A percentile compares a stretch with the other conserved stretches of the same genome.
phyloP scores from a whole-genome alignment of 2,797 vertebrate genomes.

The Muscicapa striata region DNA sequence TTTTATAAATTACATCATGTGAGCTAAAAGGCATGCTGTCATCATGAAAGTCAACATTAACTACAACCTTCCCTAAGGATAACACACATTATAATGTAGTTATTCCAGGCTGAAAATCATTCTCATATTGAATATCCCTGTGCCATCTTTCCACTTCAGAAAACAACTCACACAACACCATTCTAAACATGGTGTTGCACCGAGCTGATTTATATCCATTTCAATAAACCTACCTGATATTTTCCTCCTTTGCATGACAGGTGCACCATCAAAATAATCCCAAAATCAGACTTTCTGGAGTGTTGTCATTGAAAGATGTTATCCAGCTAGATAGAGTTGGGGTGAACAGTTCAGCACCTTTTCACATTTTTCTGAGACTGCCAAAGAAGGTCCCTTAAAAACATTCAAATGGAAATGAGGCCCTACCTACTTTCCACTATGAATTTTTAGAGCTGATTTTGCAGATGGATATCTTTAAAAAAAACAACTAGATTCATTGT shows the following conservation, averaged over 20 bases:
- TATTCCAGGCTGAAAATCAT: background rate
- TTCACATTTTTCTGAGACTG: background rate
- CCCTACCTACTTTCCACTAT: background rate
- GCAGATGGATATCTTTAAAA: background rate
- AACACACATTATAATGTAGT: background rate
- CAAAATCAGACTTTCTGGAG: background rate
- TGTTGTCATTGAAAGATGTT: background rate
- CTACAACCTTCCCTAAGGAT: background rate
- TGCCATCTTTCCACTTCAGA: background rate
- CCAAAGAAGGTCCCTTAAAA: background rate
- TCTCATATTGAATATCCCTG: background rate
- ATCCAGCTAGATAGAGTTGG: accelerated
- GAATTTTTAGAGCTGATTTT: background rate
- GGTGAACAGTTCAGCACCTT: background rate
- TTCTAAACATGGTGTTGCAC: background rate
- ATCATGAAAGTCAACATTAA: background rate
- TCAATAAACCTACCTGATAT: background rate
- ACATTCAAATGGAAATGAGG: background rate
- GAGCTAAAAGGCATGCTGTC: background rate
- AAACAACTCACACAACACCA: background rate
- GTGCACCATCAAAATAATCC: background rate
- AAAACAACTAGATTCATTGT: background rate
- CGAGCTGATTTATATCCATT: background rate
- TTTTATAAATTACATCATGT: background rate
- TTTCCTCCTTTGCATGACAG: background rate